phyloP scores from a whole-genome alignment of 2,797 vertebrate species.

The Muscicapa comitata region DNA sequence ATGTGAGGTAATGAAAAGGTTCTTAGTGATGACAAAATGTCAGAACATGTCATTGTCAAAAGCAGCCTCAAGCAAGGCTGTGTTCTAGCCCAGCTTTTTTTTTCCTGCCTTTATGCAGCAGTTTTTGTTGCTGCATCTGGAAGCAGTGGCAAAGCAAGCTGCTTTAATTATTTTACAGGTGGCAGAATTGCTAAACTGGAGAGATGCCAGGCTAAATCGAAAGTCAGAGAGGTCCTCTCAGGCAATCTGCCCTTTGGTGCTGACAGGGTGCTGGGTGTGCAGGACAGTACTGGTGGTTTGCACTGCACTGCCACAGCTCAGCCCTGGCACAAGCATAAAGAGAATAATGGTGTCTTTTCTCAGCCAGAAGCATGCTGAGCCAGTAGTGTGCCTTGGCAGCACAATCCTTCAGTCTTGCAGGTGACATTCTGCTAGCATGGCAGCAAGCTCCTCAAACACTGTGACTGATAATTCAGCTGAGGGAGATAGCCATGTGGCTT shows the following conservation, averaged over 20 bases:
- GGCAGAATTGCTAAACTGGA: slow-evolving; percentile 16
- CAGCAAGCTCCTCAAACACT: background rate
- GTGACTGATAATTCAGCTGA: background rate
- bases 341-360: background rate
- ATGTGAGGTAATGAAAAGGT: background rate
- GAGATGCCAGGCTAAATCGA: background rate
- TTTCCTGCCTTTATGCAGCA: background rate
- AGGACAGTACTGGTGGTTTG: background rate
- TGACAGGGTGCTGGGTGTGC: background rate
- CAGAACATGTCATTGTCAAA: slow-evolving; percentile 34
- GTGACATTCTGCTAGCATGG: background rate
- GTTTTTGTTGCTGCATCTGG: background rate
- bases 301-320: background rate
- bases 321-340: background rate
- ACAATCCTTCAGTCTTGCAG: background rate
- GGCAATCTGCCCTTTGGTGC: background rate
- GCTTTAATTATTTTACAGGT: slow-evolving; percentile 10
- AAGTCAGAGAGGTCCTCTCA: background rate
- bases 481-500: background rate
- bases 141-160: background rate
- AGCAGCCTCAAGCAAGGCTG: background rate
- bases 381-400: background rate
- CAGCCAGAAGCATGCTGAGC: background rate
- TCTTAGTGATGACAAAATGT: background rate
- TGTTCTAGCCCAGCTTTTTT: background rate